Evolutionary conservation across 2,888 invertebrate species (phyloP), one percentile per base, ranked within the genome.

Genomic region (Acronicta aceris): DNA sequence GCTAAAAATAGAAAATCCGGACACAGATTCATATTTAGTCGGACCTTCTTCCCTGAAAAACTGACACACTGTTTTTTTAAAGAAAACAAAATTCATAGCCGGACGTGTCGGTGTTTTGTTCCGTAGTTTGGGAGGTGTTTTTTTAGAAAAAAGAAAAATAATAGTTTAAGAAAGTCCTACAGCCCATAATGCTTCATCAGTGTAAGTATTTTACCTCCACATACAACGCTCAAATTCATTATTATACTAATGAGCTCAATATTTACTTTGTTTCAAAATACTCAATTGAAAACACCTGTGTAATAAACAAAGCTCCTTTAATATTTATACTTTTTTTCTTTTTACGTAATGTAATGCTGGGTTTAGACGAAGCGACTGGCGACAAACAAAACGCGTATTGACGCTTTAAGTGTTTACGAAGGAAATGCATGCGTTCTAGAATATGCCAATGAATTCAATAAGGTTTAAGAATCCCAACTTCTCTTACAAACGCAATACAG

Each of bases 251-350:
- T 43, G 45, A 58, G 13, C 17, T 15, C 13, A 54, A 17, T 50
- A 15, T 62, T 66, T 63, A 33, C 38, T 54, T 53, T 56, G 59
- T 67, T 67, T 15, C 33, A 59, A 71, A 59, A 33, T 16, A 51
- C 0, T n/a, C 15, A 27, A 21, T 15, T n/a, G 45, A 12, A 43
- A 59, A 40, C 51, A 59, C 13, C 25, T 59, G 47, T 48, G 7
- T 17, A n/a, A 27, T 47, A 46, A 1, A 33, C 12, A 33, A 25
- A 16, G 8, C 12, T 8, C 46, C 8, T 13, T 30, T 33, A 42
- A 33, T 27, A 45, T 13, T 25, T 9, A 42, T 27, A n/a, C 13
- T 12, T 12, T n/a, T 36, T 30, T 10, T 2, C 25, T 5, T 9
- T 8, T 3, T n/a, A 15, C 15, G 10, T 46, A n/a, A 16, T 13